Percentiles rank a stretch among this genome's conserved stretches.
These are phyloP conservation scores for Coleophora deauratella DNA, from an alignment of 2,888 invertebrate species.

Conservation along the genomic window DNA sequence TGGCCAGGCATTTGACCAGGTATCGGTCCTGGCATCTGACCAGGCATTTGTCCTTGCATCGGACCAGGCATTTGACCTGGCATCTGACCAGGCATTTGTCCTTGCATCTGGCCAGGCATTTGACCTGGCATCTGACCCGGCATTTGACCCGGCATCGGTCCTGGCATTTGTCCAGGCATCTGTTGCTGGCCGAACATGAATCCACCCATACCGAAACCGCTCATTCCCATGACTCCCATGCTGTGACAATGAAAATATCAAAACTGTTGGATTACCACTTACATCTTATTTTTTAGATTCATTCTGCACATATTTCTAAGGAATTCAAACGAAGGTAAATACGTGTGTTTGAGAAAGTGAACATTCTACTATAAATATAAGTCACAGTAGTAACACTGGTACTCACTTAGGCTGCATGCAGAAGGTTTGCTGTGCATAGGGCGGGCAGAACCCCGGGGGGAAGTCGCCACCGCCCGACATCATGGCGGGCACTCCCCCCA, in stretches of 20 bases:
- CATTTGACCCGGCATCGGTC: conserved; percentile 2
- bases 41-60: conserved; percentile 9
- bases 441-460: conserved; percentile 45
- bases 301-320: too few species aligned
- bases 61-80: too few species aligned
- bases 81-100: too few species aligned
- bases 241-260: neutral
- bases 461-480: conserved; percentile 30
- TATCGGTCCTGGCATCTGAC: neutral
- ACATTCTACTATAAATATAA: too few species aligned
- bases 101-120: too few species aligned
- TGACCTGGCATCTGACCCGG: too few species aligned
- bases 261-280: too few species aligned
- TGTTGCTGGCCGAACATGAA: conserved; percentile 59
- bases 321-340: too few species aligned
- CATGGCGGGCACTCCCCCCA: conserved; percentile 16
- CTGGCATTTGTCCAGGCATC: conserved; percentile 16
- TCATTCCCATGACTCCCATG: conserved; percentile 36
- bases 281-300: too few species aligned
- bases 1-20: too few species aligned
- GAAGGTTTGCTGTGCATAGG: conserved; percentile 44
- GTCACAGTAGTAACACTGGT: neutral
- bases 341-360: too few species aligned
- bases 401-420: conserved; percentile 64
- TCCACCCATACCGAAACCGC: conserved; percentile 52